These are phyloP conservation scores for Ceratotherium simum DNA, from an alignment of 2,113 vertebrate species.

Conservation along the genomic window DNA sequence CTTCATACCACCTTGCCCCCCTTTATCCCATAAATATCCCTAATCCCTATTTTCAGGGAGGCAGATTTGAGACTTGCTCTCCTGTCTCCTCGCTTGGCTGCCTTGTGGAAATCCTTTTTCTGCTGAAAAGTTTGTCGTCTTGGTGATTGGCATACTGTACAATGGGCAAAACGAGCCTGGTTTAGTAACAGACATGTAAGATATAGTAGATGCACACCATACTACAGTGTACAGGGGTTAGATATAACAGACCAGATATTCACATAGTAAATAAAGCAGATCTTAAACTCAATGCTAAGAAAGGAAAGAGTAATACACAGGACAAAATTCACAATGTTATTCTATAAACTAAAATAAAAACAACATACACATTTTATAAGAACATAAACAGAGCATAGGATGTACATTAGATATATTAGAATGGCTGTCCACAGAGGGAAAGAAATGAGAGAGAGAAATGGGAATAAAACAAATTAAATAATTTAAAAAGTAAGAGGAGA, in stretches of 20 bases:
- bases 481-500: background rate
- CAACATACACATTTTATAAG: background rate
- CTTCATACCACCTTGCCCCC: no score
- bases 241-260: background rate
- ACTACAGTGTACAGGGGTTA: background rate
- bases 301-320: background rate
- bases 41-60: no score
- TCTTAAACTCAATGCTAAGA: background rate
- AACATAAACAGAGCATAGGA: background rate
- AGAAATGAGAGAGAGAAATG: background rate
- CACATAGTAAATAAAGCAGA: background rate
- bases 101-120: no score
- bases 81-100: no score
- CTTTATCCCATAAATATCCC: no score
- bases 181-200: background rate
- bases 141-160: no score
- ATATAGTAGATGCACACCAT: background rate
- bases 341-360: background rate
- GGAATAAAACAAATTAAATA: background rate
- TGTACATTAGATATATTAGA: background rate
- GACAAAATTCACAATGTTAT: background rate
- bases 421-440: background rate
- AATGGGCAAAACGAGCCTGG: no score
- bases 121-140: no score
- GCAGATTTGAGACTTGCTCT: no score